Evolutionary conservation across 2,797 vertebrate genomes (phyloP), one percentile per base, ranked within the genome.

Genomic region (Halcyon smyrnensis): DNA sequence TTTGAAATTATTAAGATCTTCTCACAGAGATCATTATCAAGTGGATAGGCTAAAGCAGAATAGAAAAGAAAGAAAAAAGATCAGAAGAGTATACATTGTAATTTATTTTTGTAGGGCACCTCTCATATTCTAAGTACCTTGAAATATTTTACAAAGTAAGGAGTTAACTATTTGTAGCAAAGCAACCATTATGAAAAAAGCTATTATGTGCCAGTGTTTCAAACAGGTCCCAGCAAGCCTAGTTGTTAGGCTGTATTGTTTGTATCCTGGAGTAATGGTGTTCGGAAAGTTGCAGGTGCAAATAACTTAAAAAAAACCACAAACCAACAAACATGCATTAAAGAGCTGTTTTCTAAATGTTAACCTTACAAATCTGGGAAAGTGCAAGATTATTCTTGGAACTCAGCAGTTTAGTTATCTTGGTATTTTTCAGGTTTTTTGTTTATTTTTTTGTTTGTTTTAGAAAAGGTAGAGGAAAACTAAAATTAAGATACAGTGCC

Each of bases 61-160:
- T 8, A 85, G 41, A 84, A 93, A 73, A 77, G 20, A 79, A 90
- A 82, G 32, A 80, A 27, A 57, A 84, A 84, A 93, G 50, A 92
- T 76, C 77, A 93, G 60, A 96, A 59, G 63, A 67, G 8, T 76
- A 82, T 53, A 37, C 20, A 56, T 15, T 23, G 15, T 39, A 91
- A 84, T 78, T 80, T 67, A 63, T 51, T 92, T 90, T 95, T 91
- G 56, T 51, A 69, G 76, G 39, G 5, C 14, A 69, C 12, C 36
- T 75, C 67, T 95, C 57, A 43, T 62, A 76, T 45, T 86, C 15
- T 43, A 51, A 83, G 28, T 53, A 71, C 46, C 73, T 86, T 89
- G 75, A 91, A 92, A 70, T 93, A 75, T 57, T 95, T 86, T 67
- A 63, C 30, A 81, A 73, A 83, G 46, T 41, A 90, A 79, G 76